A percentile compares a stretch with the other conserved stretches of the same genome.
Evolutionary conservation across 2,113 vertebrate genomes (phyloP).

Genomic region (Struthidea cinerea): DNA sequence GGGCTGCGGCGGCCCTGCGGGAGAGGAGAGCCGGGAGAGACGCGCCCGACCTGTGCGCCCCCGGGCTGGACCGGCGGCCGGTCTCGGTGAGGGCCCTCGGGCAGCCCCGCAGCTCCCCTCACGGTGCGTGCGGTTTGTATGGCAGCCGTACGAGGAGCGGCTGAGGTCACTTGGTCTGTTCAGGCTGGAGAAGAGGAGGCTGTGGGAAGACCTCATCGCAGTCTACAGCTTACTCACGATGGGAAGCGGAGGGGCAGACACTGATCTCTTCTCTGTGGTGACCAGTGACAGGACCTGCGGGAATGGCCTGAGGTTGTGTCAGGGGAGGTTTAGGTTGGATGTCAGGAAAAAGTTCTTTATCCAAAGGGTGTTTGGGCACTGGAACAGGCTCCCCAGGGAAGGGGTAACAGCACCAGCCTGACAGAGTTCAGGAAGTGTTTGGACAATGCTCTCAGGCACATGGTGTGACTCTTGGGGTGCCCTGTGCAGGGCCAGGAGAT

Average conservation of each 20-base stretch:
- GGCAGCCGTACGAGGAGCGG: not conserved
- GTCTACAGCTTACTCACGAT: no score
- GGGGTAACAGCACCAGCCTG: not conserved
- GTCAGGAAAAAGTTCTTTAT: not conserved
- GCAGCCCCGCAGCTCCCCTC: not conserved
- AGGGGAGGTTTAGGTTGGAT: no score
- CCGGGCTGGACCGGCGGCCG: not conserved
- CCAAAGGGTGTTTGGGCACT: rapidly evolving
- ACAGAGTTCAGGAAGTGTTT: rapidly evolving
- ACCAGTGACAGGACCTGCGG: not conserved
- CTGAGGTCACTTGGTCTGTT: not conserved
- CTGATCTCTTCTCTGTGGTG: not conserved
- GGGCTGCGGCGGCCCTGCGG: not conserved
- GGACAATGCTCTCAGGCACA: no score
- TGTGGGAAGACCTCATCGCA: not conserved
- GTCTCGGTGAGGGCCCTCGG: not conserved
- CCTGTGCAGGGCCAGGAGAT: not conserved
- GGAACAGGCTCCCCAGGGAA: not conserved
- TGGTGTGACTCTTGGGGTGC: not conserved
- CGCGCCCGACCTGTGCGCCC: rapidly evolving
- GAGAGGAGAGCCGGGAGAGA: not conserved
- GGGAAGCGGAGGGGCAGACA: not conserved
- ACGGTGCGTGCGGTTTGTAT: not conserved
- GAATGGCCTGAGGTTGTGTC: not conserved
- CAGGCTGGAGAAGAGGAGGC: not conserved